Conservation (phyloP, 2,888 invertebrate species). For the Lathronympha strigana region DNA sequence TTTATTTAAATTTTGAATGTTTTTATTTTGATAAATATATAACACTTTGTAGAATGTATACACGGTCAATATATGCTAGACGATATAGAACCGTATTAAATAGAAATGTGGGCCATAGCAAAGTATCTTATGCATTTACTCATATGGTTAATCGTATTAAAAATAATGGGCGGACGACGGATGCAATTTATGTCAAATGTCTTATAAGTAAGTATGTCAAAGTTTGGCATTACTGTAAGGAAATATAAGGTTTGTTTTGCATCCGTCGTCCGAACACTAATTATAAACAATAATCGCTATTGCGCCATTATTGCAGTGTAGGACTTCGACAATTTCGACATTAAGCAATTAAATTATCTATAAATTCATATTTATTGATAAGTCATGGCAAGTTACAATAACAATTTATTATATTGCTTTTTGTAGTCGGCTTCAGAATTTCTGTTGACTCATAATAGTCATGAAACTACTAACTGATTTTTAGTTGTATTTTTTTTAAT, state of each 20-base stretch:
- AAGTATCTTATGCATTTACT: slow-evolving; percentile 33
- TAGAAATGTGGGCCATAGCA: slow-evolving; percentile 28
- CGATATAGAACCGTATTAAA: not conserved
- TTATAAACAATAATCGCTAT: not conserved
- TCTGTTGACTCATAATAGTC: too few species aligned
- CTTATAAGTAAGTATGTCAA: too few species aligned
- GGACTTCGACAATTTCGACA: not conserved
- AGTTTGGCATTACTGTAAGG: too few species aligned
- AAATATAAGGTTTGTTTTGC: too few species aligned
- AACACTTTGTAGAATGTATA: slow-evolving; percentile 17
- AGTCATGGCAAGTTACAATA: not conserved
- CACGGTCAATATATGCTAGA: slow-evolving; percentile 10
- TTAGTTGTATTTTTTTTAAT: too few species aligned
- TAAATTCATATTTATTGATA: not conserved
- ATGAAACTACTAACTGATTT: too few species aligned
- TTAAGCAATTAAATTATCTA: not conserved
- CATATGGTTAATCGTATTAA: slow-evolving; percentile 17
- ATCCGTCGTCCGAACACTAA: too few species aligned
- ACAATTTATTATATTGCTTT: not conserved
- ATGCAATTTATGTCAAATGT: too few species aligned
- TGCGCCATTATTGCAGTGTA: not conserved
- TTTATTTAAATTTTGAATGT: slow-evolving; percentile 34
- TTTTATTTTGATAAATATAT: slow-evolving; percentile 38
- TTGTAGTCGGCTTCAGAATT: too few species aligned
- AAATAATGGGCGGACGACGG: too few species aligned